Conservation (phyloP, 2,888 invertebrate genomes). For the Heteromyza rotundicornis region DNA sequence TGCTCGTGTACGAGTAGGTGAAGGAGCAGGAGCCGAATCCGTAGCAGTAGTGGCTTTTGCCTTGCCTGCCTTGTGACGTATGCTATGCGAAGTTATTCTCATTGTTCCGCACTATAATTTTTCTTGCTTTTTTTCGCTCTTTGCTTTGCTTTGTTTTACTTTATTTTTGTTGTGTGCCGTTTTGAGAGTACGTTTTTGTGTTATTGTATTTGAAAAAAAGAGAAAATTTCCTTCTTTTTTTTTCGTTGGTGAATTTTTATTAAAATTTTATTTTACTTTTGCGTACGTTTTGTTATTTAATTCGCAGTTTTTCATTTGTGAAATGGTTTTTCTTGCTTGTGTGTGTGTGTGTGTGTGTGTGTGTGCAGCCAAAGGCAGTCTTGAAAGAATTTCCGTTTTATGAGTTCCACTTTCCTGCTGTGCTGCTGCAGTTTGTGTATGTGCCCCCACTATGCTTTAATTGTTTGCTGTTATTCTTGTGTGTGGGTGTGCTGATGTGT, state of each 20-base stretch:
- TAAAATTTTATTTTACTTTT: constrained; percentile 8
- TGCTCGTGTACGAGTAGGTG: constrained; percentile 14
- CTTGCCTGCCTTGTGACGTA: constrained; percentile 38
- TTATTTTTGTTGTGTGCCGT: constrained; percentile 17
- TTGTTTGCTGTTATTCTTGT: constrained; percentile 1
- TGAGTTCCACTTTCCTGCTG: constrained; percentile 6
- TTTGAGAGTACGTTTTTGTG: constrained; percentile 17
- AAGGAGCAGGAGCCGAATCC: constrained; percentile 15
- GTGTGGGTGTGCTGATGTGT: not conserved
- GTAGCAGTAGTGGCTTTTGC: constrained; percentile 27
- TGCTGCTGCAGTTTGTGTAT: too few species aligned
- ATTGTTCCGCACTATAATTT: constrained; percentile 39
- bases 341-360: not conserved
- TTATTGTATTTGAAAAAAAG: constrained; percentile 21
- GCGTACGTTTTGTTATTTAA: constrained; percentile 18
- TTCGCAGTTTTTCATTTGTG: constrained; percentile 20
- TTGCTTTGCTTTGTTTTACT: not conserved
- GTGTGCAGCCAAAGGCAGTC: not conserved
- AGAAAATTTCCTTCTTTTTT: constrained; percentile 22
- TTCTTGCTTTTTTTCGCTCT: not conserved
- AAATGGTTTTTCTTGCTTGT: constrained; percentile 1
- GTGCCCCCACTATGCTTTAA: not conserved
- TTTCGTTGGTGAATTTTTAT: constrained; percentile 17
- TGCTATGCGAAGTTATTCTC: constrained; percentile 48
- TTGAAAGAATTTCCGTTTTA: constrained; percentile 12